Conservation (phyloP, 2,797 vertebrate species). For the Chanos chanos region DNA sequence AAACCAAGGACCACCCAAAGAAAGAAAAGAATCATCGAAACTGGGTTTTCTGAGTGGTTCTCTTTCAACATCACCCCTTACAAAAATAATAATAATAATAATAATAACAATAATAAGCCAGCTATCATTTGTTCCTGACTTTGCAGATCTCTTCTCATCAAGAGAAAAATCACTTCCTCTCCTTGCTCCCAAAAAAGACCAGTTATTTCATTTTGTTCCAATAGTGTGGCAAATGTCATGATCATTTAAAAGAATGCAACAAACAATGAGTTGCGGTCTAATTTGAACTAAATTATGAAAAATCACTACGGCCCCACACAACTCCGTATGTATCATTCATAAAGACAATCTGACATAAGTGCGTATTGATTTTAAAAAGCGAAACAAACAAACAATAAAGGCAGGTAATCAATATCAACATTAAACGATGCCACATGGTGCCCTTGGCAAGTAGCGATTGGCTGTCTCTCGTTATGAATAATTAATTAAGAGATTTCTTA, state of each 20-base stretch:
- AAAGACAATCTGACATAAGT: conserved; percentile 53
- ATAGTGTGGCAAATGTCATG: too few species aligned
- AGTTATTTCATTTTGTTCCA: neutral
- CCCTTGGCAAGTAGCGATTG: conserved; percentile 65
- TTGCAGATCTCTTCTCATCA: too few species aligned
- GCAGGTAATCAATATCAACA: conserved; percentile 71
- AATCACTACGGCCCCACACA: conserved; percentile 58
- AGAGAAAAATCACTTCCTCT: too few species aligned
- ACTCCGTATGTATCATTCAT: conserved; percentile 68
- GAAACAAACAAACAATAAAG: conserved; percentile 71
- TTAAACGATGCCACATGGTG: conserved; percentile 61
- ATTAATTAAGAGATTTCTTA: conserved; percentile 73
- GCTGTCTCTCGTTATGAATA: conserved; percentile 65
- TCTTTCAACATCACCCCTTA: too few species aligned
- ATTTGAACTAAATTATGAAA: conserved; percentile 21
- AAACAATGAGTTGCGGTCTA: too few species aligned
- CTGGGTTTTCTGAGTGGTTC: neutral
- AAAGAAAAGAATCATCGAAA: neutral
- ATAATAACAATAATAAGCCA: too few species aligned
- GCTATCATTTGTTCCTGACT: too few species aligned
- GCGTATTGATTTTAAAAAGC: conserved; percentile 71
- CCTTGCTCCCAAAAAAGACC: too few species aligned
- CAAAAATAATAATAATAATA: too few species aligned
- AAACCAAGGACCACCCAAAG: neutral
- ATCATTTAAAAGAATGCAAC: too few species aligned